Base-by-base conservation (phyloP, 2,888 invertebrate genomes). In the Melanchra persicariae region DNA sequence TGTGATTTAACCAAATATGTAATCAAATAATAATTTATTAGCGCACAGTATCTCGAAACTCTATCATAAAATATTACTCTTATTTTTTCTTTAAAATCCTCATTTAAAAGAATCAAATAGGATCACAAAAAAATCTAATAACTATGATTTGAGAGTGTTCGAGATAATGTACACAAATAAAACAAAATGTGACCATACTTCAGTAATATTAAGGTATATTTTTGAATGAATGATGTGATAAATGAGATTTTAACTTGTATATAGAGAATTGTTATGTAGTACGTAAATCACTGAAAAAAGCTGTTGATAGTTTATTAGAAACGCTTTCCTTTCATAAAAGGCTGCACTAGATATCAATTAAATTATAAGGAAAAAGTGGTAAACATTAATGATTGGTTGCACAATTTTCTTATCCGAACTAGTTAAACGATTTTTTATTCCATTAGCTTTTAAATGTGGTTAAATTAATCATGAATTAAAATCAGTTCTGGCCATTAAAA, bases 141-240 rank as follows among this genome's bases (percentile, higher is more conserved):
- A 17, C 22, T 47, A 47, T 2, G 19, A 51, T 57, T 58, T 60
- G 12, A 26, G 3, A 43, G n/a, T 12, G 1, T 37, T 61, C 51
- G 47, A n/a, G 49, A 76, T 63, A 70, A 55, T 79, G 69, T 72
- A 67, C 52, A 62, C 72, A n/a, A 66, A 60, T 65, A 60, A 71
- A 79, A 79, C 49, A 12, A 78, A 75, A 83, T 69, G 82, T 87
- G 88, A 88, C 88, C 75, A 75, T 80, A 86, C 80, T 64, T 51
- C 70, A 75, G 69, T 89, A 86, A 83, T 72, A 40, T 81, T 91
- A 89, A 89, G 88, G 68, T 89, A 89, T 92, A 92, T 91, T 92
- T 93, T 93, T 93, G 94, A 93, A 94, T 95, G 95, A 93, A 93
- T 93, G 93, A 93, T 94, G 94, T 95, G 95, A 94, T 94, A 91